Percentiles rank a stretch among this genome's conserved stretches.
phyloP scores from a whole-genome alignment of 2,113 vertebrate genomes.

The Lates calcarifer region DNA sequence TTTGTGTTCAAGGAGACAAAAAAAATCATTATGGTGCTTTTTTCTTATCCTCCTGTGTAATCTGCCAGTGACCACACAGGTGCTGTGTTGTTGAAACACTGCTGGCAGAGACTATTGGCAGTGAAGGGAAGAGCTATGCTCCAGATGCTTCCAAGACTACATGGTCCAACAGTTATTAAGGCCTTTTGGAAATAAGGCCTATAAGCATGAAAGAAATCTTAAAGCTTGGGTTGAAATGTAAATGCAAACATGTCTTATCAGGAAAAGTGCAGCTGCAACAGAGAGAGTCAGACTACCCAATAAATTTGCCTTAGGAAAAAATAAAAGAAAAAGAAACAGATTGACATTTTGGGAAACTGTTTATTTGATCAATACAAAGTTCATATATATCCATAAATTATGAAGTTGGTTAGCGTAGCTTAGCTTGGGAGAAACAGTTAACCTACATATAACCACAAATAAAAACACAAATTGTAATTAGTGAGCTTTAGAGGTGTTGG shows the following conservation, averaged over 20 bases:
- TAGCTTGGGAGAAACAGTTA: no score
- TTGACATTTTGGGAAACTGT: background rate
- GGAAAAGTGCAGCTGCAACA: background rate
- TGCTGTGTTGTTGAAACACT: slow-evolving; percentile 22
- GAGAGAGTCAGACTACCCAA: background rate
- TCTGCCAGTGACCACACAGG: slow-evolving; percentile 42
- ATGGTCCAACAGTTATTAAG: background rate
- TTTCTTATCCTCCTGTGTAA: slow-evolving; percentile 6
- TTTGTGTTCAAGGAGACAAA: slow-evolving; percentile 26
- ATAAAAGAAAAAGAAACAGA: background rate
- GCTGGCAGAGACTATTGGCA: slow-evolving; percentile 2
- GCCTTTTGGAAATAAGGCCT: background rate
- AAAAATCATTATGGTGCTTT: background rate
- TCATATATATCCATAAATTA: background rate
- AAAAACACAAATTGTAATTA: no score
- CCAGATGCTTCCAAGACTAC: background rate
- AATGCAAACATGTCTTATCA: background rate
- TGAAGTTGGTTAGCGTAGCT: no score
- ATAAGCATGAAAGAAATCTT: background rate
- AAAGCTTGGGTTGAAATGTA: background rate
- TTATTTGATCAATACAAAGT: background rate
- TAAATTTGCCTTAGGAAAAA: background rate
- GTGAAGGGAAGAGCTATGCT: background rate
- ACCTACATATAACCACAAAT: no score
- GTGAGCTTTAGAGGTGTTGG: no score